A percentile compares a stretch with the other conserved stretches of the same genome.
Evolutionary conservation across 2,888 invertebrate species (phyloP).

Genomic region (Cataglyphis albicans): DNA sequence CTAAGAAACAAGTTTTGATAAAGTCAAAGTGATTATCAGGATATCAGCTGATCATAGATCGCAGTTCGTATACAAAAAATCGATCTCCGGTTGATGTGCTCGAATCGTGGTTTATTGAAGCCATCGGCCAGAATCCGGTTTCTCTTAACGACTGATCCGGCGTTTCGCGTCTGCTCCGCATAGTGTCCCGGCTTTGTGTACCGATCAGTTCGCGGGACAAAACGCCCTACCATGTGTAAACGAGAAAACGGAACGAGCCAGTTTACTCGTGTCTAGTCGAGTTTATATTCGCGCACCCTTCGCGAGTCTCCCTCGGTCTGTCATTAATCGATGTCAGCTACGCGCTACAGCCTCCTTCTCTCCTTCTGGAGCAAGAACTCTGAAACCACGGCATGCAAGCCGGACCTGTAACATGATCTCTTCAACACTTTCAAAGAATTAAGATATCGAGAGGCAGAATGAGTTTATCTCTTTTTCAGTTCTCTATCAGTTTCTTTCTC

Average conservation of each 20-base stretch:
- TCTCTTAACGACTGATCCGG: slow-evolving; percentile 62
- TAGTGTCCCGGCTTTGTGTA: slow-evolving; percentile 56
- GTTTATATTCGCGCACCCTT: slow-evolving; percentile 80
- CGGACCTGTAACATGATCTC: slow-evolving; percentile 78
- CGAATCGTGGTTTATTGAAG: slow-evolving; percentile 36
- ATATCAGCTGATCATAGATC: neutral
- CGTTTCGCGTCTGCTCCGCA: slow-evolving; percentile 5
- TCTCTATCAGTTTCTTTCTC: slow-evolving; percentile 51
- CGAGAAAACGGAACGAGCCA: slow-evolving; percentile 78
- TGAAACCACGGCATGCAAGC: slow-evolving; percentile 77
- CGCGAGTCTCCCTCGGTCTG: slow-evolving; percentile 73
- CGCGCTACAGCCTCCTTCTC: slow-evolving; percentile 76
- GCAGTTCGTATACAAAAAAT: slow-evolving; percentile 14
- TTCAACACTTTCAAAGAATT: slow-evolving; percentile 79
- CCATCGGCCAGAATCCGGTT: slow-evolving; percentile 54
- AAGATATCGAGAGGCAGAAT: slow-evolving; percentile 81
- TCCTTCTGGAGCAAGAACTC: slow-evolving; percentile 73
- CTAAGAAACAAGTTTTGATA: neutral
- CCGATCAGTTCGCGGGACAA: slow-evolving; percentile 74
- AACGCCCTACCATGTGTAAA: slow-evolving; percentile 77
- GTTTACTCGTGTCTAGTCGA: slow-evolving; percentile 72
- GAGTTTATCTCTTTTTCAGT: slow-evolving; percentile 74
- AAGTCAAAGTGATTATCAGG: slow-evolving; percentile 4
- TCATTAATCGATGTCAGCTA: slow-evolving; percentile 84
- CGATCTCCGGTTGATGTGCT: slow-evolving; percentile 9